Conservation (phyloP, 2,888 invertebrate genomes). For the Heteromurus nitidus region DNA sequence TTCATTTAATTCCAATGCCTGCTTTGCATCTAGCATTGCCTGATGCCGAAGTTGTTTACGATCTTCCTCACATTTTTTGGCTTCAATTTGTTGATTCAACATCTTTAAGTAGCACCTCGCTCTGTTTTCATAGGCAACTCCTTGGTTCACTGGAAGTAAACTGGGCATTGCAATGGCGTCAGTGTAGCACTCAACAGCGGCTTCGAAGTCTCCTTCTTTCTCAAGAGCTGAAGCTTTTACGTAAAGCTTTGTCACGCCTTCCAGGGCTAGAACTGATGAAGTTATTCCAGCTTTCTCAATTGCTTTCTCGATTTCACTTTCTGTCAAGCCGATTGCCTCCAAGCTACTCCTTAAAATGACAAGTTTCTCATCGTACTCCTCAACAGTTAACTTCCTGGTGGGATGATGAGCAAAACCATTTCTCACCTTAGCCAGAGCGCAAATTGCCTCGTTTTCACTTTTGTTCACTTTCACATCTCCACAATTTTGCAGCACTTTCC, state of each 20-base stretch:
- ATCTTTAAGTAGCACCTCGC: conserved; percentile 17
- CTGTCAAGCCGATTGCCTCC: conserved; percentile 7
- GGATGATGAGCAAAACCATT: conserved; percentile 48
- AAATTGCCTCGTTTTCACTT: neutral
- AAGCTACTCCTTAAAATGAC: neutral
- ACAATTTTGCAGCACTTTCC: neutral
- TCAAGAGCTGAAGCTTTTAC: neutral
- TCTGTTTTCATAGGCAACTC: conserved; percentile 49
- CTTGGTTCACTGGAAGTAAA: conserved; percentile 15
- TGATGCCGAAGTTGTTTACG: too few relatives aligned
- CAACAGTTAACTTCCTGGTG: neutral
- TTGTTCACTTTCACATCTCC: neutral
- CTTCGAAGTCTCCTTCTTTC: conserved; percentile 25
- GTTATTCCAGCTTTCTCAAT: conserved; percentile 5
- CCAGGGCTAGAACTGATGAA: neutral
- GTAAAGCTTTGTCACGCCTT: too few relatives aligned
- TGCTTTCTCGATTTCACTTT: conserved; percentile 28
- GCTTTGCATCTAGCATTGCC: conserved; percentile 6
- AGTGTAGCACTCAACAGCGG: conserved; percentile 43
- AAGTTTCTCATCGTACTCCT: conserved; percentile 27
- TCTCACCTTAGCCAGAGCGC: conserved; percentile 7
- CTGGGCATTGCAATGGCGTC: conserved; percentile 37
- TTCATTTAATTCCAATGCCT: conserved; percentile 16
- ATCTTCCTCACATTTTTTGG: neutral
- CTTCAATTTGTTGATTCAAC: conserved; percentile 21